Conservation (phyloP, 2,888 invertebrate genomes). For the Mylabris sibirica region DNA sequence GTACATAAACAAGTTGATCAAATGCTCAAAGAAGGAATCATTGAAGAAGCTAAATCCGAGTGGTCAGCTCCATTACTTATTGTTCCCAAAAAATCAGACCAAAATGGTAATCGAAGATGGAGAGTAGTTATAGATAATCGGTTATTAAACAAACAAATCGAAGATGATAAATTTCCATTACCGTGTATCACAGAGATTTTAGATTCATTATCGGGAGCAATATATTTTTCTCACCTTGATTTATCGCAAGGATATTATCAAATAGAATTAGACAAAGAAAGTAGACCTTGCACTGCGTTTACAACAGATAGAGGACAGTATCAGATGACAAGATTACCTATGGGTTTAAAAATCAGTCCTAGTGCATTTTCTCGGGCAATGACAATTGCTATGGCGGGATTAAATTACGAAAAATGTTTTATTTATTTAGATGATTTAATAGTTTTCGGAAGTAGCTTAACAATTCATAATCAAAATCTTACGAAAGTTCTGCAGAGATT, state of each 20-base stretch:
- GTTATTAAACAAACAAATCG: constrained; percentile 30
- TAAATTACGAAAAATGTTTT: constrained; percentile 40
- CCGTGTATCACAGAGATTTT: constrained; percentile 39
- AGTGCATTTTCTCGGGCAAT: constrained; percentile 40
- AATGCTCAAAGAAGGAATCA: constrained; percentile 40
- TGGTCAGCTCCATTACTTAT: constrained; percentile 39
- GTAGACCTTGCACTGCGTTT: constrained; percentile 40
- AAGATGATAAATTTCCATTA: constrained; percentile 39
- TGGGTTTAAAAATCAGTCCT: constrained; percentile 42
- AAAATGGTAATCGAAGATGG: constrained; percentile 25
- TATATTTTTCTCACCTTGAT: constrained; percentile 41
- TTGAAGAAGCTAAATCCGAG: constrained; percentile 37
- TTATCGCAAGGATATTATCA: constrained; percentile 39
- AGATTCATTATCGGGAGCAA: constrained; percentile 40
- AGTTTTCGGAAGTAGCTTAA: constrained; percentile 38
- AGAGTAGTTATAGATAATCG: constrained; percentile 33
- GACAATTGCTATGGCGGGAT: constrained; percentile 40
- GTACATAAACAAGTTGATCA: constrained; percentile 36
- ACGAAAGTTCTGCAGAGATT: constrained; percentile 27
- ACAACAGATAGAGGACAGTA: constrained; percentile 40
- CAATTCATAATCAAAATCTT: constrained; percentile 38
- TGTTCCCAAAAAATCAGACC: constrained; percentile 27
- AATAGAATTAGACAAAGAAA: constrained; percentile 31
- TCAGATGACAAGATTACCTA: constrained; percentile 40
- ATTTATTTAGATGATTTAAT: constrained; percentile 37